Base-by-base conservation (phyloP, 53 echinoderm and acorn worm genomes). In the Mesocentrotus franciscanus region DNA sequence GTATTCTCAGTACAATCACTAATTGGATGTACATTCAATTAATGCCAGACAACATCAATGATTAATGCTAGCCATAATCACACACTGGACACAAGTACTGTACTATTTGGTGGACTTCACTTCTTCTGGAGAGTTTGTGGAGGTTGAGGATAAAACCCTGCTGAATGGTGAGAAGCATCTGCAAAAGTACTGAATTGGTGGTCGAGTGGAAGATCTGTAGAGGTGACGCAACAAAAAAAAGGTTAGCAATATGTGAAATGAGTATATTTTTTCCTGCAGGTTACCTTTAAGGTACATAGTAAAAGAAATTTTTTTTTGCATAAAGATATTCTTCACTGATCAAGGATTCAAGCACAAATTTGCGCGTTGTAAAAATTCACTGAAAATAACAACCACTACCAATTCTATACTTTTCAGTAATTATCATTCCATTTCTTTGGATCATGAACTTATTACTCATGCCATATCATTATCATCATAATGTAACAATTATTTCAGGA, bases 171-270 rank as follows among this genome's bases (percentile, higher is more conserved):
- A 20, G 81, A 18, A 8, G 39, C 22, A 42, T 81, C 81, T 5
- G 36, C 81, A 81, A 81, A 81, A 18, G 81, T 81, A 81, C 81
- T 42, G 42, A 81, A 81, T 18, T 81, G 81, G 81, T 81, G 81
- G 22, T 81, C 81, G 17, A 90, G 33, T 66, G 66, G 66, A 33
- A 90, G 60, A 61, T 90, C 66, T 61, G 33, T 58, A 17, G 17
- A 92, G 57, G 42, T 8, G 42, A 68, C 5, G 49, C 10, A 1
- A 74, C 12, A 68, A 0, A 49, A 49, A 49, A 74, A 9, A 74
- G 29, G 32, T 74, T 11, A 74, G 74, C 74, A 12, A 32, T 32
- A 74, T 74, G 27, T 10, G 9, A 27, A 74, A 66, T 5, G 24
- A 8, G 68, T 68, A 22, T 66, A 68, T 68, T 0, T 5, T 8